Conservation (phyloP, 2,113 vertebrate genomes). For the Artemisiospiza belli region DNA sequence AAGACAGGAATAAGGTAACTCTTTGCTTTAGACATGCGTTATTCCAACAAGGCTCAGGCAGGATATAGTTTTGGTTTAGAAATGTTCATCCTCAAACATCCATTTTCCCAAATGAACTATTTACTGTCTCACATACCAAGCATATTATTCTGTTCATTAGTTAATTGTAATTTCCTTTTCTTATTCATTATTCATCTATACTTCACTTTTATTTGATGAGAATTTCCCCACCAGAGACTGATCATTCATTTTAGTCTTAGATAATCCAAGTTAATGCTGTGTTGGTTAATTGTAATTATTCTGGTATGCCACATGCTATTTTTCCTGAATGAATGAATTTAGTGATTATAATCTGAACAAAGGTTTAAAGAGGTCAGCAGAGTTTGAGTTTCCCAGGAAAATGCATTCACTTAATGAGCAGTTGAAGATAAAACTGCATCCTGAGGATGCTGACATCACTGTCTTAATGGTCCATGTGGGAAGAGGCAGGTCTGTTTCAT, state of each 20-base stretch:
- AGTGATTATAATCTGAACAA: constrained; percentile 35
- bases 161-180: neutral
- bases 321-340: constrained; percentile 40
- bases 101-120: neutral
- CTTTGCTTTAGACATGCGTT: neutral
- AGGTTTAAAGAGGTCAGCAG: constrained; percentile 18
- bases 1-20: neutral
- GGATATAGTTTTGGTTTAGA: neutral
- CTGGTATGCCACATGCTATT: constrained; percentile 17
- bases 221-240: neutral
- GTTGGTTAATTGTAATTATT: constrained; percentile 44
- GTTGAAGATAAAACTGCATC: neutral
- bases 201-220: neutral
- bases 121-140: neutral
- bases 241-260: constrained; percentile 6
- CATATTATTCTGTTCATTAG: neutral
- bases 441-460: neutral
- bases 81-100: neutral
- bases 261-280: constrained; percentile 30
- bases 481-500: neutral
- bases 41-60: neutral
- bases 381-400: constrained; percentile 18
- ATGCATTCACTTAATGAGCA: neutral
- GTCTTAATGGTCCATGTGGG: neutral
- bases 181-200: neutral